These are phyloP conservation scores for Progne subis DNA, from an alignment of 2,113 vertebrate genomes.

Conservation along the genomic window DNA sequence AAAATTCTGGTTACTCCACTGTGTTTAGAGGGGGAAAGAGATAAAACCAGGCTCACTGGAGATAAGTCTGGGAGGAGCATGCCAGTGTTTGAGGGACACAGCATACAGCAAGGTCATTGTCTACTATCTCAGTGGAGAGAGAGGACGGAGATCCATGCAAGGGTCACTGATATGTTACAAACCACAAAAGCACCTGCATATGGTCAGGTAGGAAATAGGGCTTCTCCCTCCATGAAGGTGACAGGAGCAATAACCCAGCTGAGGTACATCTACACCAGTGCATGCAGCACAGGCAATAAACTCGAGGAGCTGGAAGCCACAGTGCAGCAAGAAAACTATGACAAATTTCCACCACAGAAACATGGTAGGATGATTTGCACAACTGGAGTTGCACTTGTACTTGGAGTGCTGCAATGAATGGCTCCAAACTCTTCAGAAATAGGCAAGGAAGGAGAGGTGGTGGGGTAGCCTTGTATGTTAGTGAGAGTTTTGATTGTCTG, in stretches of 20 bases:
- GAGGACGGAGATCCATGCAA: not conserved
- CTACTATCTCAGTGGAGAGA: not conserved
- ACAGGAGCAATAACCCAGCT: not conserved
- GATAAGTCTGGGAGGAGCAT: not conserved
- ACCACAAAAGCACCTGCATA: not conserved
- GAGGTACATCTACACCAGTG: not conserved
- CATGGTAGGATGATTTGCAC: not conserved
- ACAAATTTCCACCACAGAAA: not conserved
- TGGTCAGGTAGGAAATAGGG: not conserved
- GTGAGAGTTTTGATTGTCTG: not conserved
- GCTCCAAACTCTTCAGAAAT: too few relatives aligned
- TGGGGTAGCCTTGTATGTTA: not conserved
- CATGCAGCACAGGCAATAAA: not conserved
- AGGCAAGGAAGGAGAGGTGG: not conserved
- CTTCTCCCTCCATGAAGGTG: not conserved
- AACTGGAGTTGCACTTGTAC: not conserved
- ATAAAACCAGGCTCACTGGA: not conserved
- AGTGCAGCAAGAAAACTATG: not conserved
- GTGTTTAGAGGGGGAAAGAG: not conserved
- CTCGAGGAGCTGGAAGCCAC: not conserved
- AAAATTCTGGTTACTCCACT: not conserved
- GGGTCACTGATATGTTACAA: not conserved
- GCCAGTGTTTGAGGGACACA: not conserved
- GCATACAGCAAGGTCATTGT: fast-evolving
- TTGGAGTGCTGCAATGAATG: not conserved